These are phyloP conservation scores for Ligdia adustata DNA, from an alignment of 2,888 invertebrate genomes.

Conservation along the genomic window DNA sequence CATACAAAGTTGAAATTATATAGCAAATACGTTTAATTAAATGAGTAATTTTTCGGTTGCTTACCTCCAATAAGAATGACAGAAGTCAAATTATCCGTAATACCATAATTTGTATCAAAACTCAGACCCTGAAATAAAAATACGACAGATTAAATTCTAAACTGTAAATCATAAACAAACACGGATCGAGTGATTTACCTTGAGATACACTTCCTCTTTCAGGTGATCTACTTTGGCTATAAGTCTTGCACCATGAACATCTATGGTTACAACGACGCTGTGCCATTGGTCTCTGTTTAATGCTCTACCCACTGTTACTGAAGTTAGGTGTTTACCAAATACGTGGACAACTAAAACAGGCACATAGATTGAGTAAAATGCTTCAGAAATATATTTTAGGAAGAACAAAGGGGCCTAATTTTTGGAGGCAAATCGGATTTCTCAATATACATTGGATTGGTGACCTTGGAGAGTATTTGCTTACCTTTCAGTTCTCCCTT, in stretches of 20 bases:
- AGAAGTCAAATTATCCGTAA: slow-evolving; percentile 92
- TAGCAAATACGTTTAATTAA: too few species aligned
- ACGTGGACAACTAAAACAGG: slow-evolving; percentile 93
- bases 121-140: slow-evolving; percentile 86
- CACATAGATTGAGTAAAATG: neutral
- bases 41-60: too few species aligned
- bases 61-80: slow-evolving; percentile 95
- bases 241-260: slow-evolving; percentile 92
- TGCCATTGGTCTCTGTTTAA: slow-evolving; percentile 96
- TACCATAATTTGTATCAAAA: slow-evolving; percentile 93
- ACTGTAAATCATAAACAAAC: slow-evolving; percentile 18
- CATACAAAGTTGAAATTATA: too few species aligned
- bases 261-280: slow-evolving; percentile 93
- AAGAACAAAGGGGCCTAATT: too few species aligned
- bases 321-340: slow-evolving; percentile 93
- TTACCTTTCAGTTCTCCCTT: slow-evolving; percentile 93
- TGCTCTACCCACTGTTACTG: slow-evolving; percentile 93
- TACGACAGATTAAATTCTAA: slow-evolving; percentile 22
- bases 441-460: too few species aligned
- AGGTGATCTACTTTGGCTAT: slow-evolving; percentile 94
- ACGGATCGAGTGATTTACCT: slow-evolving; percentile 56
- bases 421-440: too few species aligned
- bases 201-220: slow-evolving; percentile 91
- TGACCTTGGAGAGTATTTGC: too few species aligned
- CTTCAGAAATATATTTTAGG: too few species aligned